These are phyloP conservation scores for Samia ricini DNA, from an alignment of 1,140 invertebrate species.

Conservation along the genomic window DNA sequence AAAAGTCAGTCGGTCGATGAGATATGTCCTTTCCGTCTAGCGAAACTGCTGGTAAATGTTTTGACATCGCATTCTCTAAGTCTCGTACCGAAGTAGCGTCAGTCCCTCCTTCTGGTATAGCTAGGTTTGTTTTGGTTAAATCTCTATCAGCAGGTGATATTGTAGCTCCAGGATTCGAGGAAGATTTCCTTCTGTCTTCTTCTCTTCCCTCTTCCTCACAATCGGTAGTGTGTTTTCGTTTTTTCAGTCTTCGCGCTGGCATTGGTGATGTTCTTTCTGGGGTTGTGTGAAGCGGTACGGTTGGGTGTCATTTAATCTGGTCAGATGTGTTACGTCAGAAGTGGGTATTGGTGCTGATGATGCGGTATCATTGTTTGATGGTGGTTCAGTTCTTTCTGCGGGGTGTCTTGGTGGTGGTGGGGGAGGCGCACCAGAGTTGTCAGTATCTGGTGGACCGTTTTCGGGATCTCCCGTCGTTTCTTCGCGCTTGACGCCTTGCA, in stretches of 20 bases:
- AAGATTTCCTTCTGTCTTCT: slow-evolving; percentile 78
- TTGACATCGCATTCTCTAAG: slow-evolving; percentile 97
- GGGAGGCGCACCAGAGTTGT: slow-evolving; percentile 77
- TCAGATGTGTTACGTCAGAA: slow-evolving; percentile 65
- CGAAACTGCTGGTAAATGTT: slow-evolving; percentile 88
- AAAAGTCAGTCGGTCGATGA: slow-evolving; percentile 90
- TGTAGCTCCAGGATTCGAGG: slow-evolving; percentile 70
- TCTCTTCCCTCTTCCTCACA: slow-evolving; percentile 69
- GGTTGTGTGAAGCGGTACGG: slow-evolving; percentile 61
- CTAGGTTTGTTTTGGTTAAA: slow-evolving; percentile 59
- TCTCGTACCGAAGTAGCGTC: slow-evolving; percentile 89
- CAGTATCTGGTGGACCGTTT: slow-evolving; percentile 91
- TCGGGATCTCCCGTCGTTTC: slow-evolving; percentile 89
- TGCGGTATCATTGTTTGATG: slow-evolving; percentile 51
- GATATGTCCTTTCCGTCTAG: slow-evolving; percentile 78
- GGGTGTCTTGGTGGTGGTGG: slow-evolving; percentile 60
- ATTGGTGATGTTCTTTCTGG: slow-evolving; percentile 70
- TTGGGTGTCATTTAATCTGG: slow-evolving; percentile 65
- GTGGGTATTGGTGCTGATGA: slow-evolving; percentile 57
- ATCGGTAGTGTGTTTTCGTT: slow-evolving; percentile 68
- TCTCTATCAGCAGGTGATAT: slow-evolving; percentile 64
- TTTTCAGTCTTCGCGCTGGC: slow-evolving; percentile 71
- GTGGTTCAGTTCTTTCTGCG: slow-evolving; percentile 58
- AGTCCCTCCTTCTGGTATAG: slow-evolving; percentile 60
- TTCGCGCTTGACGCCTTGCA: slow-evolving; percentile 87